These are phyloP conservation scores for Pontoporia blainvillei DNA, from an alignment of 2,113 vertebrate genomes.

Conservation along the genomic window DNA sequence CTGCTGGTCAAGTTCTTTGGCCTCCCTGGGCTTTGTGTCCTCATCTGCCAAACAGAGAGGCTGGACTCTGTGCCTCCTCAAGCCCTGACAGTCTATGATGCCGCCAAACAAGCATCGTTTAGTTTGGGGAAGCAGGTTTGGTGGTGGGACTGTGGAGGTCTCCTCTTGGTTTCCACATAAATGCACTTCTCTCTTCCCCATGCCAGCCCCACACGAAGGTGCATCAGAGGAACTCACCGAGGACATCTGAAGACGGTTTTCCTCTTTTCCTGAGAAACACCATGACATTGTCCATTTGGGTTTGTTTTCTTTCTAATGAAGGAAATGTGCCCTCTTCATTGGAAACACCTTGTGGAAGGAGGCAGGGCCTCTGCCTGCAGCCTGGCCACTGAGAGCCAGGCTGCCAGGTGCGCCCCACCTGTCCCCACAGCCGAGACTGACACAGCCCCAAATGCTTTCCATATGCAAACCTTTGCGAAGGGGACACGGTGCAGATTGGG, in stretches of 20 bases:
- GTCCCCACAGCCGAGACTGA: conserved; percentile 20
- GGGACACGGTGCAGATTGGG: background rate
- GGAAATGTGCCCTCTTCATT: conserved; percentile 41
- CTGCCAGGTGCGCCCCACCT: background rate
- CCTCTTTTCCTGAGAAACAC: background rate
- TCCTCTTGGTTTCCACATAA: background rate
- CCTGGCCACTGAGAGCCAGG: conserved; percentile 3
- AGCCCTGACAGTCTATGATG: background rate
- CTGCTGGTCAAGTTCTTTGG: background rate
- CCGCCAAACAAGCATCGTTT: background rate
- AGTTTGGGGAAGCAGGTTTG: background rate
- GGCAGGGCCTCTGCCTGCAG: background rate
- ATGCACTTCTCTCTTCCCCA: background rate
- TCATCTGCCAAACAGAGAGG: background rate
- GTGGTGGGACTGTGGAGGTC: background rate
- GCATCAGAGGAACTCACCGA: background rate
- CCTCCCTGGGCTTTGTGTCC: background rate
- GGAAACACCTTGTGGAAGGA: conserved; percentile 52
- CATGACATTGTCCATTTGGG: conserved; percentile 26
- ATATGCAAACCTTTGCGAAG: background rate
- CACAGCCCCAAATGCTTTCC: conserved; percentile 32
- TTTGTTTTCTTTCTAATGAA: conserved; percentile 52
- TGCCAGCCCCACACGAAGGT: background rate
- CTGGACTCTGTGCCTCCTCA: background rate
- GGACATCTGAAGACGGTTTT: conserved; percentile 21